Percentiles rank a stretch among this genome's conserved stretches.
phyloP scores from a whole-genome alignment of 2,113 vertebrate species.

The Oncorhynchus clarkii region DNA sequence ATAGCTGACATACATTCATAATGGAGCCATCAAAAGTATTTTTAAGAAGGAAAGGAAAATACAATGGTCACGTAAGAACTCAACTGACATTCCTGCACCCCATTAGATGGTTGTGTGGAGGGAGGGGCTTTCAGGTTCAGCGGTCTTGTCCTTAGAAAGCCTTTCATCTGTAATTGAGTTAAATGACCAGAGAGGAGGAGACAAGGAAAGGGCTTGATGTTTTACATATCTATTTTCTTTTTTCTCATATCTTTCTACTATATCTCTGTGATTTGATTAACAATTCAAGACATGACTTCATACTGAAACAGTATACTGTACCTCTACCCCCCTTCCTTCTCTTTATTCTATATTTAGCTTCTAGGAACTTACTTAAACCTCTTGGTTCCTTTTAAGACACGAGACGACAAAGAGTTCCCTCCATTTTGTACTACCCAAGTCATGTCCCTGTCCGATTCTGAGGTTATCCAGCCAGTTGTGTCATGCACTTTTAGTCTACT shows the following conservation, averaged over 20 bases:
- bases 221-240: neutral
- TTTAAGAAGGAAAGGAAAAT: neutral
- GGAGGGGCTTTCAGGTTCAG: neutral
- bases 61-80: neutral
- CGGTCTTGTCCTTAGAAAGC: slow-evolving; percentile 3
- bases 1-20: slow-evolving; percentile 9
- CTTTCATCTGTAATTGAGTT: slow-evolving; percentile 2
- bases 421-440: neutral
- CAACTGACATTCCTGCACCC: neutral
- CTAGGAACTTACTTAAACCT: neutral
- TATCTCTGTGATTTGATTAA: too few relatives aligned
- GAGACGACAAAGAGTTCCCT: neutral
- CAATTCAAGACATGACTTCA: neutral
- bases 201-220: neutral
- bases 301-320: neutral
- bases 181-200: neutral
- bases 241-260: neutral
- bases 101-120: neutral
- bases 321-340: neutral
- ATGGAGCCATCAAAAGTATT: neutral
- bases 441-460: neutral
- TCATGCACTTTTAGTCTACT: neutral
- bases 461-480: neutral
- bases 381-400: too few relatives aligned
- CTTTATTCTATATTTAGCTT: neutral